Base-by-base conservation (phyloP, 2,888 invertebrate species). In the Endomychus coccineus region DNA sequence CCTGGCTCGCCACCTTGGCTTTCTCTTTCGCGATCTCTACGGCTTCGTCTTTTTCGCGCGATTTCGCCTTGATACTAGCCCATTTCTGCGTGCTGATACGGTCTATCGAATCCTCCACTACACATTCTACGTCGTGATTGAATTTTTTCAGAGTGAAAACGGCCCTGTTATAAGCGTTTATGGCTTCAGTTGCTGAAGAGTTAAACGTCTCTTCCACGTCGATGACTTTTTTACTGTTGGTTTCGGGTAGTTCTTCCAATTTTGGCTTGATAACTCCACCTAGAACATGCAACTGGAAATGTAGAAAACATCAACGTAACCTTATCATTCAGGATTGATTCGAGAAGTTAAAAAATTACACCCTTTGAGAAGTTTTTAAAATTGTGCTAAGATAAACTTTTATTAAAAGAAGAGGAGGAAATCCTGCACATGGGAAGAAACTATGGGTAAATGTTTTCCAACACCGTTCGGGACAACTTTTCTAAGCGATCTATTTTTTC, bases 111-210 rank as follows among this genome's bases (percentile, higher is more conserved):
- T 71, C 63, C 50, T 83, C 82, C 7, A 83, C 71, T 16, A 82
- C 59, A 15, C 64, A 61, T 24, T 71, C 69, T 19, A 75, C 69
- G 28, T 72, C 71, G 45, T 64, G 64, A 43, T 71, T 77, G 44
- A 77, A 79, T 5, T 70, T 70, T 40, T 70, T 67, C 23, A 80
- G 68, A 23, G 73, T 69, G 34, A 68, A 66, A 1, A 75, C 69
- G 0, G 85, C 84, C 43, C 69, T 64, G 40, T 76, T 75, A 54
- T 77, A 86, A 39, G 77, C 76, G 52, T 78, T 72, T 4, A 85
- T 71, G 1, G 84, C 83, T 12, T 74, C 68, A 33, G 76, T 68
- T 3, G 78, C 74, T 4, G 73, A 64, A 39, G 70, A 53, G 34
- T 73, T 71, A 15, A 75, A 71, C 45, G 68, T 67, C 40, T 66